Conservation (phyloP, 2,113 vertebrate species). For the Irena cyanogastra region DNA sequence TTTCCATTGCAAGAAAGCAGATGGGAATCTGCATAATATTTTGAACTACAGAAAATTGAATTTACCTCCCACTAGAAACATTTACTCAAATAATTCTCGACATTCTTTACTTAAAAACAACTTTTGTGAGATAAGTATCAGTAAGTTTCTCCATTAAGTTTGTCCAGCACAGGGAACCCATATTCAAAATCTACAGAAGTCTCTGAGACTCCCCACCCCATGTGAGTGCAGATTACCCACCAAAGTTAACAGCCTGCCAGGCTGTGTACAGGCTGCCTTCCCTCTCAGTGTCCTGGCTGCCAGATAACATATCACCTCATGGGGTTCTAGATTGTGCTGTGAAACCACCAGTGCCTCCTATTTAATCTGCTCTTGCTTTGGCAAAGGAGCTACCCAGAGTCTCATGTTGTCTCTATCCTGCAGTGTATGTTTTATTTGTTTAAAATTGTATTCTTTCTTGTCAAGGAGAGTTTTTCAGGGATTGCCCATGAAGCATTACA, state of each 20-base stretch:
- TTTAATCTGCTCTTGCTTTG: neutral
- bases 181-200: neutral
- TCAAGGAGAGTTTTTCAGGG: neutral
- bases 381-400: neutral
- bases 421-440: neutral
- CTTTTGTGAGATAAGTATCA: neutral
- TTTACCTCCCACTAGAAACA: neutral
- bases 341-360: neutral
- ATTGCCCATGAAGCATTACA: neutral
- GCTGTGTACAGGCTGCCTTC: neutral
- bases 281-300: neutral
- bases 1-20: neutral
- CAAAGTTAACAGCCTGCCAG: neutral
- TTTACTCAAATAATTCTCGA: neutral
- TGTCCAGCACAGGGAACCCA: neutral
- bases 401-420: neutral
- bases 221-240: fast-evolving
- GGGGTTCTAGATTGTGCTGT: neutral
- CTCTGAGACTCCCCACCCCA: neutral
- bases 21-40: neutral
- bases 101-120: neutral
- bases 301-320: neutral
- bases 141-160: neutral
- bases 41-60: neutral
- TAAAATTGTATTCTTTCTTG: neutral